Percentiles rank a stretch among this genome's conserved stretches.
Conservation (phyloP, 2,797 vertebrate species). For the Mormyrus proboscirostris region DNA sequence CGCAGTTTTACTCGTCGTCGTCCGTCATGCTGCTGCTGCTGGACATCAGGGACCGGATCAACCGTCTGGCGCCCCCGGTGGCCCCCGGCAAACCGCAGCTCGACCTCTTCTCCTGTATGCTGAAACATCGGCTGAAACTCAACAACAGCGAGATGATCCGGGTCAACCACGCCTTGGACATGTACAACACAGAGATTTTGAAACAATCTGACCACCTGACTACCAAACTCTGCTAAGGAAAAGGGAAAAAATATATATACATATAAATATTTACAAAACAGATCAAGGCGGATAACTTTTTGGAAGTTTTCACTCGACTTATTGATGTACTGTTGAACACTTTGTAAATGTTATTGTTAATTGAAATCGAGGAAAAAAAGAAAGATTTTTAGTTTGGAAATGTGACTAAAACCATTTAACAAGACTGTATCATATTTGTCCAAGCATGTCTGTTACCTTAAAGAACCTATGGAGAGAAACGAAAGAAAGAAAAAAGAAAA, state of each 20-base stretch:
- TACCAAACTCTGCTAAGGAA: conserved; percentile 88
- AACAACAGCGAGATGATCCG: conserved; percentile 98
- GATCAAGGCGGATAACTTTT: conserved; percentile 39
- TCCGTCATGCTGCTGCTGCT: conserved; percentile 94
- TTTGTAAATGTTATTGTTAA: conserved; percentile 96
- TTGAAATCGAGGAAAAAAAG: conserved; percentile 61
- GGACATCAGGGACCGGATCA: conserved; percentile 98
- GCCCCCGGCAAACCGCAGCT: conserved; percentile 92
- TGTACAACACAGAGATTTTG: conserved; percentile 98
- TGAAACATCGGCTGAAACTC: conserved; percentile 95
- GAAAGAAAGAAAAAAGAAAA: conserved; percentile 52
- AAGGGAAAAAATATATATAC: conserved; percentile 36
- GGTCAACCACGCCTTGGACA: conserved; percentile 94
- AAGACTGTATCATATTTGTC: conserved; percentile 84
- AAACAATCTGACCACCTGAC: conserved; percentile 98
- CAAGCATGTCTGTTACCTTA: conserved; percentile 89
- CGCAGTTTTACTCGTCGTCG: conserved; percentile 94
- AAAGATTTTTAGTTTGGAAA: conserved; percentile 73
- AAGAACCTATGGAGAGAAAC: conserved; percentile 60
- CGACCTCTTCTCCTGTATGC: conserved; percentile 99
- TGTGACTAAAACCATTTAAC: conserved; percentile 61
- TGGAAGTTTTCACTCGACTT: conserved; percentile 58
- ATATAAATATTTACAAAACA: conserved; percentile 34
- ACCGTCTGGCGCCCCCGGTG: conserved; percentile 88
- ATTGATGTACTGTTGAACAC: conserved; percentile 77